Base-by-base conservation (phyloP, 2,113 vertebrate genomes). In the Corynorhinus townsendii region DNA sequence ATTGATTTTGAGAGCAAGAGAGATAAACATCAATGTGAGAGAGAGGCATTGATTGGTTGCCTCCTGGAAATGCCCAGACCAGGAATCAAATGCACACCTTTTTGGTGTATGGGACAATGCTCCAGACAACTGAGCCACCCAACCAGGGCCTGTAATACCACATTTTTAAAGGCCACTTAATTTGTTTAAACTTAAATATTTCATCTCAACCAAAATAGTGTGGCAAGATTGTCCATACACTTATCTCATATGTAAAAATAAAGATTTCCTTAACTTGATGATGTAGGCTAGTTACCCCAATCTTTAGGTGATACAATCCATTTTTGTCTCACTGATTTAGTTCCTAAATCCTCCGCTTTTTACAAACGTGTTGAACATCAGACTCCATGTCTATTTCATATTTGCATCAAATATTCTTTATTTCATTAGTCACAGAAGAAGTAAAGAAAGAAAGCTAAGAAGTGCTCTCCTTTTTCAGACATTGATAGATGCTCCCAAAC, bases 211-310 rank as follows among this genome's bases (percentile, higher is more conserved):
- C 47, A 84, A 76, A 69, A 81, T 49, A 64, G 45, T 81, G 17
- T 56, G 73, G 54, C 22, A 47, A 75, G 68, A 80, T 30, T 71
- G 9, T 8, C 26, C 33, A 56, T 91, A 84, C 12, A 54, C 22
- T 73, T 95, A 88, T 84, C 87, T 33, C 33, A 91, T 94, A 91
- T 64, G 62, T 92, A 84, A 95, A 95, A 83, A 86, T 91, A 95
- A 89, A 17, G 2, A 83, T 91, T 86, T 71, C 24, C 52, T 89
- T 89, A 79, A 71, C 6, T 30, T 66, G 35, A 64, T 35, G 45
- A 80, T 92, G 24, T 30, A 90, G 38, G 45, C 64, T 83, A 81
- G 40, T 80, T 92, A 59, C 4, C 28, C 33, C 43, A 79, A 1
- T 84, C 26, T 40, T 95, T 45, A 93, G 26, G 40, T 86, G 17